Evolutionary conservation across 1,140 invertebrate genomes (phyloP).

Genomic region (Penaeus chinensis): DNA sequence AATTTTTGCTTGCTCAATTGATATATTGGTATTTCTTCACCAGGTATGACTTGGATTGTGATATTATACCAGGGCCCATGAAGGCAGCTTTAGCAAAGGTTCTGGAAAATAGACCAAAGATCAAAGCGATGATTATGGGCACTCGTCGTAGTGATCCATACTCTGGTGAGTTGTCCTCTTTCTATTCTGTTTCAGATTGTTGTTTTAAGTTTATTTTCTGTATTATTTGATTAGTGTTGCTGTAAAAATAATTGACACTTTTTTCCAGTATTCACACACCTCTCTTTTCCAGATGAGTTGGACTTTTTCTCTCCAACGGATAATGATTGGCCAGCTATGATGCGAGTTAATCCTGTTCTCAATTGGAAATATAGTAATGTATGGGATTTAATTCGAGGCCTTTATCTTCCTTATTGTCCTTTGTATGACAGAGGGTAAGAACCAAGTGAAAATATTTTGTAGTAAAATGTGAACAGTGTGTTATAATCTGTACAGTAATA

Average conservation of each 20-base stretch:
- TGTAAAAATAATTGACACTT: background rate
- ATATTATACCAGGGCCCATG: slow-evolving; percentile 78
- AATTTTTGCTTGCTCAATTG: background rate
- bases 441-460: background rate
- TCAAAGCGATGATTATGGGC: slow-evolving; percentile 90
- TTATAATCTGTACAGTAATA: background rate
- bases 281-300: slow-evolving; percentile 54
- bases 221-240: background rate
- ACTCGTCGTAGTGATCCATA: slow-evolving; percentile 86
- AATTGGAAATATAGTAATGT: slow-evolving; percentile 91
- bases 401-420: slow-evolving; percentile 86
- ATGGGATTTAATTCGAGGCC: slow-evolving; percentile 85
- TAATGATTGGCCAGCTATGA: slow-evolving; percentile 85
- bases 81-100: slow-evolving; percentile 77
- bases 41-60: slow-evolving; percentile 80
- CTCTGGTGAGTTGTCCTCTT: slow-evolving; percentile 72
- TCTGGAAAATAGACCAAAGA: slow-evolving; percentile 74
- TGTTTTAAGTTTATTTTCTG: background rate
- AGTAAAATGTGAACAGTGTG: background rate
- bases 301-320: slow-evolving; percentile 75
- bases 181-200: background rate
- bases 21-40: slow-evolving; percentile 50
- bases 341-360: slow-evolving; percentile 88
- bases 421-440: slow-evolving; percentile 86
- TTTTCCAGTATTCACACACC: background rate